Percentiles rank a stretch among this genome's conserved stretches.
These are phyloP conservation scores for Artemia sinica DNA, from an alignment of 2,888 invertebrate genomes.

Conservation along the genomic window DNA sequence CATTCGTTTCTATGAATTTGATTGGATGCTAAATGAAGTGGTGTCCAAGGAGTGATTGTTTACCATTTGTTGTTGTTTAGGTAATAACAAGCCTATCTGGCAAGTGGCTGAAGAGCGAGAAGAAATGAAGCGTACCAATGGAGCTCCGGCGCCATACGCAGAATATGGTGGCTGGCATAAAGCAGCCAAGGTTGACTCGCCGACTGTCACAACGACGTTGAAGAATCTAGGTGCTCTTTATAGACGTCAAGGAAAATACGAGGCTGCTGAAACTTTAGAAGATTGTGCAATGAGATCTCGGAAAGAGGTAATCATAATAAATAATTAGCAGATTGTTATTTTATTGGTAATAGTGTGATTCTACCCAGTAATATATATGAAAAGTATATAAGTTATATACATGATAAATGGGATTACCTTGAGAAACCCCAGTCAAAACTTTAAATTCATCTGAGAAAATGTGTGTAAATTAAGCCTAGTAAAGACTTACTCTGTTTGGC, in stretches of 20 bases:
- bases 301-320: slow-evolving; percentile 52
- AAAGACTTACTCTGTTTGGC: too few relatives aligned
- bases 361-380: too few relatives aligned
- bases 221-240: slow-evolving; percentile 97
- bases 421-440: too few relatives aligned
- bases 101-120: slow-evolving; percentile 97
- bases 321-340: not conserved
- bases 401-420: too few relatives aligned
- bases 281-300: slow-evolving; percentile 91
- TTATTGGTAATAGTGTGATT: not conserved
- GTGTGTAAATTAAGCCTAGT: too few relatives aligned
- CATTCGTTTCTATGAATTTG: too few relatives aligned
- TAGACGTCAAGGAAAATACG: slow-evolving; percentile 94
- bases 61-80: slow-evolving; percentile 33
- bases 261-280: slow-evolving; percentile 95
- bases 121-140: slow-evolving; percentile 77
- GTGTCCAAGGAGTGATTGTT: too few relatives aligned
- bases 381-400: too few relatives aligned
- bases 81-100: slow-evolving; percentile 89
- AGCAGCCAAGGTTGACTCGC: slow-evolving; percentile 92
- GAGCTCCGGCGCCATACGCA: slow-evolving; percentile 73
- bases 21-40: too few relatives aligned
- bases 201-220: slow-evolving; percentile 89
- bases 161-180: slow-evolving; percentile 94
- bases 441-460: too few relatives aligned